Percentiles rank a stretch among this genome's conserved stretches.
phyloP scores from a whole-genome alignment of 2,888 invertebrate species.

The Polylopha cassiicola region DNA sequence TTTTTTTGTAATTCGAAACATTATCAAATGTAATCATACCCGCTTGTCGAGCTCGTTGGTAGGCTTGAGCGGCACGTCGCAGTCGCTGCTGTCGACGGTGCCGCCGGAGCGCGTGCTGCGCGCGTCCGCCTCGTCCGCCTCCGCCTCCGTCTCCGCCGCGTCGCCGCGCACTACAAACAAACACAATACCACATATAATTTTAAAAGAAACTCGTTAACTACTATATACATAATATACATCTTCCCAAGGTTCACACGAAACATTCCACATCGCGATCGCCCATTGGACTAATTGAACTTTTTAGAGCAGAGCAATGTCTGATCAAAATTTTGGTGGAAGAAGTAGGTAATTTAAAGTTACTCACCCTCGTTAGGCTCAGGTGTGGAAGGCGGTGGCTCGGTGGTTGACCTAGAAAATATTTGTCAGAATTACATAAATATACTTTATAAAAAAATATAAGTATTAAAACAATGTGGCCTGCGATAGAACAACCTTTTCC shows the following conservation, averaged over 20 bases:
- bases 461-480: neutral
- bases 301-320: neutral
- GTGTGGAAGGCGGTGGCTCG: constrained; percentile 40
- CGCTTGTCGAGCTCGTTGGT: constrained; percentile 83
- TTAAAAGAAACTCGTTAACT: no score
- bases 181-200: neutral
- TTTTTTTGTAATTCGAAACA: no score
- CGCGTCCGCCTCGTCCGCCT: constrained; percentile 79
- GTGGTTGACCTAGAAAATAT: constrained; percentile 43
- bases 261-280: neutral
- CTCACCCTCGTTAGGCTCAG: constrained; percentile 54
- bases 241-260: no score
- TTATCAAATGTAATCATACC: no score
- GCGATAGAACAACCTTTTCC: no score
- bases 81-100: constrained; percentile 81
- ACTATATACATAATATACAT: no score
- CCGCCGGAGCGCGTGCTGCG: constrained; percentile 81
- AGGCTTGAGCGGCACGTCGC: constrained; percentile 78
- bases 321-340: neutral
- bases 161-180: constrained; percentile 39
- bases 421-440: no score
- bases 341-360: constrained; percentile 11
- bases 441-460: neutral
- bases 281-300: neutral
- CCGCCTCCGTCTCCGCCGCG: constrained; percentile 46